phyloP scores from a whole-genome alignment of 2,888 invertebrate genomes.

The Hemistola chrysoprasaria region DNA sequence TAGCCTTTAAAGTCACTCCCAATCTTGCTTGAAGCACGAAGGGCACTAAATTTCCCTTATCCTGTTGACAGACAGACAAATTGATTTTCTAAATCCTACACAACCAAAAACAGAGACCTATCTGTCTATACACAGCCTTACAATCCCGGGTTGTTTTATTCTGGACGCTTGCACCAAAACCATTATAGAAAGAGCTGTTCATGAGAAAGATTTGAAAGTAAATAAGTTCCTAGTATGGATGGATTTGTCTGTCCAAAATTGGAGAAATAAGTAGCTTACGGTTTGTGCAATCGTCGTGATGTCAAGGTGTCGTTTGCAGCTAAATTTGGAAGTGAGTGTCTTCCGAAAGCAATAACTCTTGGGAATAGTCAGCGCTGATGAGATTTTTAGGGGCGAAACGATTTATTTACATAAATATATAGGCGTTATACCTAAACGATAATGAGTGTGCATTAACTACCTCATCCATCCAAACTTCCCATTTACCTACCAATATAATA shows the following conservation, averaged over 20 bases:
- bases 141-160: no score
- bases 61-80: constrained; percentile 72
- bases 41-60: constrained; percentile 53
- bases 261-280: constrained; percentile 45
- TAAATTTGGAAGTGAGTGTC: constrained; percentile 37
- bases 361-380: constrained; percentile 8
- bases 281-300: constrained; percentile 47
- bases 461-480: no score
- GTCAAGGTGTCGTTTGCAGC: constrained; percentile 38
- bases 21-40: constrained; percentile 38
- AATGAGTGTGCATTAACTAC: no score
- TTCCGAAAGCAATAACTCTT: constrained; percentile 24
- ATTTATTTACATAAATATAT: constrained; percentile 19
- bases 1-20: constrained; percentile 43
- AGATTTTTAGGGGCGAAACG: constrained; percentile 17
- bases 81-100: constrained; percentile 60
- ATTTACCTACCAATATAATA: no score
- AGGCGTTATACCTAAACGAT: no score
- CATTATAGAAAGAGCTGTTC: constrained; percentile 15
- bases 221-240: constrained; percentile 11
- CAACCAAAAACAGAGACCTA: not conserved
- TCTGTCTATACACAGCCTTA: no score
- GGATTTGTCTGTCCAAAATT: constrained; percentile 39
- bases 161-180: constrained; percentile 1
- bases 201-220: not conserved